Evolutionary conservation across 1,140 invertebrate species (phyloP).

Genomic region (Cyclargus thomasi): DNA sequence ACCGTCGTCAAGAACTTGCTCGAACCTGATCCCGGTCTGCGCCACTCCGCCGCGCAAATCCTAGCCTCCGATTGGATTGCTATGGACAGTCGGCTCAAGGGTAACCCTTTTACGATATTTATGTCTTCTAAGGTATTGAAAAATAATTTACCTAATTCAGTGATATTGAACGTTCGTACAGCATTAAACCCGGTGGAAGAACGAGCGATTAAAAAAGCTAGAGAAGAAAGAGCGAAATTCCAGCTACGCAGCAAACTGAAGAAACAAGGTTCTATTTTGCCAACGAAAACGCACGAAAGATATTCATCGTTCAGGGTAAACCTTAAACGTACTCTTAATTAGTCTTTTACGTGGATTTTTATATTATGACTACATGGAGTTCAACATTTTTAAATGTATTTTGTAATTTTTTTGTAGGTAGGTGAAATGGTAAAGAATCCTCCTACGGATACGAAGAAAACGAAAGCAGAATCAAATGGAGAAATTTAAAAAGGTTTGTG

Average conservation of each 20-base stretch:
- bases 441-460: constrained; percentile 51
- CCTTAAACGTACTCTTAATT: constrained; percentile 4
- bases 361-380: not conserved
- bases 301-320: constrained; percentile 50
- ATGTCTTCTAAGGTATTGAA: too few relatives aligned
- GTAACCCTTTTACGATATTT: constrained; percentile 29
- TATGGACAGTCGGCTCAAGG: constrained; percentile 68
- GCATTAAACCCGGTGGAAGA: constrained; percentile 65
- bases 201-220: constrained; percentile 56
- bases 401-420: constrained; percentile 40
- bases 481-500: too few relatives aligned
- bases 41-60: constrained; percentile 49
- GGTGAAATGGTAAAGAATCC: constrained; percentile 65
- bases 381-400: not conserved
- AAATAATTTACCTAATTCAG: too few relatives aligned
- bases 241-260: constrained; percentile 45
- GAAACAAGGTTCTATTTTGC: constrained; percentile 57
- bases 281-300: constrained; percentile 30
- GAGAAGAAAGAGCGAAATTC: constrained; percentile 50
- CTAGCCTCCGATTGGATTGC: constrained; percentile 66
- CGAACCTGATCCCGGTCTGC: constrained; percentile 77
- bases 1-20: constrained; percentile 76
- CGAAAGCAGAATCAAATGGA: constrained; percentile 31
- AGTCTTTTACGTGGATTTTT: not conserved
- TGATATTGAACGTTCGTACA: too few relatives aligned